Percentiles rank a stretch among this genome's conserved stretches.
phyloP scores from a whole-genome alignment of 2,888 invertebrate species.

The Encarsia formosa region DNA sequence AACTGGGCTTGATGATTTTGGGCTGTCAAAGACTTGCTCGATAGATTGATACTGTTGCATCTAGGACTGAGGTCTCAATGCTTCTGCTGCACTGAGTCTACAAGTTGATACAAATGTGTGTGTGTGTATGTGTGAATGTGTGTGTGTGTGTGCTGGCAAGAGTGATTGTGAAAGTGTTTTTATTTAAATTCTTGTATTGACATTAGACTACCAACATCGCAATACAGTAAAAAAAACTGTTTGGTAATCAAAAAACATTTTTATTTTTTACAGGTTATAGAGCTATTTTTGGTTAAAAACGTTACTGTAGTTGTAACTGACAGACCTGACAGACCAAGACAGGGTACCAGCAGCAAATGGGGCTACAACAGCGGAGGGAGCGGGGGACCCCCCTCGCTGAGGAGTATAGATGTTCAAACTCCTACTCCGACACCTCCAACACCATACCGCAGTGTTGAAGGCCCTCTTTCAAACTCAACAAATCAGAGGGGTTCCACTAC shows the following conservation, averaged over 20 bases:
- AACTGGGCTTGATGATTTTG: too few relatives aligned
- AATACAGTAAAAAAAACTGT: background rate
- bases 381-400: slow-evolving; percentile 50
- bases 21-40: too few relatives aligned
- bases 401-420: slow-evolving; percentile 46
- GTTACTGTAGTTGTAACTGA: slow-evolving; percentile 61
- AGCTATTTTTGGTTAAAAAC: slow-evolving; percentile 59
- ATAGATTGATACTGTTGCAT: too few relatives aligned
- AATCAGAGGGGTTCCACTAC: slow-evolving; percentile 46
- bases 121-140: background rate
- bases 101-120: background rate
- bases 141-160: background rate
- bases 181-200: background rate
- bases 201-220: background rate
- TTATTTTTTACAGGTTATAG: slow-evolving; percentile 55
- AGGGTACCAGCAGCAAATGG: slow-evolving; percentile 43
- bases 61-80: too few relatives aligned
- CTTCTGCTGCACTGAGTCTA: background rate
- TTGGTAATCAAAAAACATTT: too few relatives aligned
- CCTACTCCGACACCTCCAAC: slow-evolving; percentile 45
- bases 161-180: background rate
- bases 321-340: slow-evolving; percentile 40
- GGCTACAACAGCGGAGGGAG: slow-evolving; percentile 47
- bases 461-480: slow-evolving; percentile 46
- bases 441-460: slow-evolving; percentile 45